Percentiles rank a stretch among this genome's conserved stretches.
phyloP scores from a whole-genome alignment of 2,797 vertebrate species.

The Florisuga fusca region DNA sequence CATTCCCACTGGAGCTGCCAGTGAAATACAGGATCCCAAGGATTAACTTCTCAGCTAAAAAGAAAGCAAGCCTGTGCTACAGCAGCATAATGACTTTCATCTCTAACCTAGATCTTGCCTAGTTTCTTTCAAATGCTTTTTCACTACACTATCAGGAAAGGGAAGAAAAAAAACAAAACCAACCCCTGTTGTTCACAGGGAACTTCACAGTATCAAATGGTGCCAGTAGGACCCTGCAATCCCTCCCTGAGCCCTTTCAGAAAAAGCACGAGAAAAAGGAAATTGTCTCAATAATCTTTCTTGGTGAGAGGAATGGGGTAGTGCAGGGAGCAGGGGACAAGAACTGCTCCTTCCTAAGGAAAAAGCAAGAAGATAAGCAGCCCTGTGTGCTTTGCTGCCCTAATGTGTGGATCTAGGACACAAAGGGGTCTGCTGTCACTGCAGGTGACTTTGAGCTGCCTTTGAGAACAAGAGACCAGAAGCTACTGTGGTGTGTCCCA shows the following conservation, averaged over 20 bases:
- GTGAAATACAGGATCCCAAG: neutral
- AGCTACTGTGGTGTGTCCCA: neutral
- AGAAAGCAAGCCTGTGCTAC: slow-evolving; percentile 11
- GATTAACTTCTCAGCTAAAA: slow-evolving; percentile 7
- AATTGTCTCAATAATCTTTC: neutral
- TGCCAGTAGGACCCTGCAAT: neutral
- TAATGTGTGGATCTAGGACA: neutral
- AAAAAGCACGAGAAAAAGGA: neutral
- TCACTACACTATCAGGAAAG: neutral
- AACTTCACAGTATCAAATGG: neutral
- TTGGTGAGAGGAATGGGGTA: neutral
- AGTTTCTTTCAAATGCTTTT: slow-evolving; percentile 41
- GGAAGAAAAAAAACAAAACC: neutral
- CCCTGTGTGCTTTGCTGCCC: neutral
- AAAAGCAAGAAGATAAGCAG: neutral
- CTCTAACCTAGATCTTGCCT: slow-evolving; percentile 60
- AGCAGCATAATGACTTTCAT: slow-evolving; percentile 20
- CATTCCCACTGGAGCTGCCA: slow-evolving; percentile 32
- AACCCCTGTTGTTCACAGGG: accelerated
- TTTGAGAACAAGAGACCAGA: neutral
- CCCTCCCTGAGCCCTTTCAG: neutral
- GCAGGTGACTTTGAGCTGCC: neutral
- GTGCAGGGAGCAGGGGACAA: neutral
- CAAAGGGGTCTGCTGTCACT: accelerated
- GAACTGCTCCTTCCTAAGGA: neutral